Evolutionary conservation across 2,113 vertebrate species (phyloP).

Genomic region (Actenoides hombroni): DNA sequence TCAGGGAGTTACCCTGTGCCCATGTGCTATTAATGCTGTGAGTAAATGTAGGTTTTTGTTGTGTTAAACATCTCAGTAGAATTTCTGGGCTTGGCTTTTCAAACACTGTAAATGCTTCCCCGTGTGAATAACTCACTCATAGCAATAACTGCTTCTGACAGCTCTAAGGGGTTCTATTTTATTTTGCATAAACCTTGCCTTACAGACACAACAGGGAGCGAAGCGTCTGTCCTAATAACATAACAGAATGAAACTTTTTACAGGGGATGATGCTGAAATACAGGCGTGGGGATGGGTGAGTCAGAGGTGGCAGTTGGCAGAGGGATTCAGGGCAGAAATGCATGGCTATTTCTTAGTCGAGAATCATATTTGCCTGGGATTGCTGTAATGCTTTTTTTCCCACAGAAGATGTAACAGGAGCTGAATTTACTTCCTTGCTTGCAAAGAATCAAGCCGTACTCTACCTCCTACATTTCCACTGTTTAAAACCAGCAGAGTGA

Average conservation of each 20-base stretch:
- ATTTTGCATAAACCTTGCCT: neutral
- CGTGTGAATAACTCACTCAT: neutral
- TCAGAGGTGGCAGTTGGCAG: neutral
- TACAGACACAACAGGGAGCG: neutral
- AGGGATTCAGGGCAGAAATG: neutral
- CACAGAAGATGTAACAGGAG: neutral
- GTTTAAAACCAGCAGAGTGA: neutral
- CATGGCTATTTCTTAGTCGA: neutral
- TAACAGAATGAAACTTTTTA: neutral
- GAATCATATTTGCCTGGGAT: neutral
- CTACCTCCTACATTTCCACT: neutral
- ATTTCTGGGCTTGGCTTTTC: neutral
- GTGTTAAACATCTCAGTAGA: neutral
- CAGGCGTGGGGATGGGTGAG: rapidly evolving
- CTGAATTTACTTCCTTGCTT: neutral
- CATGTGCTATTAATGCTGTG: neutral
- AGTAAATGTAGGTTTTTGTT: neutral
- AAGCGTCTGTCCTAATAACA: neutral
- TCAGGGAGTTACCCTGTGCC: neutral
- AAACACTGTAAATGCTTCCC: neutral
- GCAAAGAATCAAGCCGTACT: neutral
- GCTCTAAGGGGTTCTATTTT: neutral
- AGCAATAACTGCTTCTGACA: neutral
- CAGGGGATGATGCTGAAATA: neutral
- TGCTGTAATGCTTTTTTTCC: neutral